Evolutionary conservation across 1,140 invertebrate species (phyloP).

Genomic region (Drosophila aff.): DNA sequence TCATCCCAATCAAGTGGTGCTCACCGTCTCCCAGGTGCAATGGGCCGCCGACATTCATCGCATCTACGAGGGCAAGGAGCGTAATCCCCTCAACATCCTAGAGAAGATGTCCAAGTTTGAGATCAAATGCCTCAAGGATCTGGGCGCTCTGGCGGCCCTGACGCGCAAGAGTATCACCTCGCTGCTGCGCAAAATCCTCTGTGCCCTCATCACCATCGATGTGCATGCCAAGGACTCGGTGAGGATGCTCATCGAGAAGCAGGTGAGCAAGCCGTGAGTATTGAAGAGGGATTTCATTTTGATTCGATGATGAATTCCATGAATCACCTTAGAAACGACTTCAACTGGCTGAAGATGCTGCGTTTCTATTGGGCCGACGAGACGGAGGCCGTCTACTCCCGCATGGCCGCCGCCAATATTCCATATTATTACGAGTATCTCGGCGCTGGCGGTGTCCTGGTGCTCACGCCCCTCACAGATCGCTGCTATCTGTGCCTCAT

Average conservation of each 20-base stretch:
- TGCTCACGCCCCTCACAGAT: slow-evolving; percentile 92
- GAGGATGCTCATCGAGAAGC: slow-evolving; percentile 89
- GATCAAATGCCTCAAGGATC: slow-evolving; percentile 89
- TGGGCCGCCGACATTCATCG: slow-evolving; percentile 92
- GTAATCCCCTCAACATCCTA: slow-evolving; percentile 75
- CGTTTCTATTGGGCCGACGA: slow-evolving; percentile 95
- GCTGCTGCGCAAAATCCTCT: slow-evolving; percentile 90
- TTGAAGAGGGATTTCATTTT: too few species aligned
- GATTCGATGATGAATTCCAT: too few species aligned
- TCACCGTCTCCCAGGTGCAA: slow-evolving; percentile 94
- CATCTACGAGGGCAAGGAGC: slow-evolving; percentile 87
- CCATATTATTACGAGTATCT: slow-evolving; percentile 97
- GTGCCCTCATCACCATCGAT: slow-evolving; percentile 94
- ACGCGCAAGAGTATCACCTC: slow-evolving; percentile 90
- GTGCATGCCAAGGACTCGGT: slow-evolving; percentile 95
- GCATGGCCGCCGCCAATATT: slow-evolving; percentile 92
- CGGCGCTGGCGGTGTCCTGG: slow-evolving; percentile 92
- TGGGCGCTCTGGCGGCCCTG: slow-evolving; percentile 91
- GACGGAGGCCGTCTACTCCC: slow-evolving; percentile 90
- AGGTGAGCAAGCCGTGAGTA: slow-evolving; percentile 87
- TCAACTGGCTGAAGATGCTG: slow-evolving; percentile 95
- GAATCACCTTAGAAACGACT: slow-evolving; percentile 86
- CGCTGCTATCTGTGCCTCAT: slow-evolving; percentile 94
- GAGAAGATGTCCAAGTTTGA: slow-evolving; percentile 89
- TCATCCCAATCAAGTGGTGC: slow-evolving; percentile 87